Base-by-base conservation (phyloP, 2,888 invertebrate genomes). In the Chloroclystis v-ata region DNA sequence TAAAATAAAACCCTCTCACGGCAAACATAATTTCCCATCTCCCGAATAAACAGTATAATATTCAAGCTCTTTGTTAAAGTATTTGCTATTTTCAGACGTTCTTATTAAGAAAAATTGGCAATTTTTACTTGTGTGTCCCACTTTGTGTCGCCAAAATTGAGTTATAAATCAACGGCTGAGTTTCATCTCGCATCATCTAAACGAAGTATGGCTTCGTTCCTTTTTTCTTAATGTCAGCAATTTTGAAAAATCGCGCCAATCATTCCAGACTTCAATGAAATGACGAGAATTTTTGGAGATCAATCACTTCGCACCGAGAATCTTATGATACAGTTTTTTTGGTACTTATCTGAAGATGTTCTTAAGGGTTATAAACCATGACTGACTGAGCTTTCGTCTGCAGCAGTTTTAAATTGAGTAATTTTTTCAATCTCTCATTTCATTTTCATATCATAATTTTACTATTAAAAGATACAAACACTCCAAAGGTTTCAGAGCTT, bases 21-120 rank as follows among this genome's bases (percentile, higher is more conserved):
- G 35, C 20, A 40, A 46, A 40, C 37, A 35, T 47, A 47, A 46
- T 40, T 45, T 46, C 33, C 28, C 45, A 35, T 40, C 39, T 35
- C 40, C 26, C 28, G 28, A 45, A 45, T 40, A 46, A 46, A 45
- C 45, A 47, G 37, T 26, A 28, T 39, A 43, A 38, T 43, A 47
- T 43, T 40, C 35, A 16, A 43, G 43, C 25, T 37, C 25, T 46
- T 49, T 49, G 42, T 43, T 58, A 60, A 70, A 69, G 68, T 69
- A 67, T 61, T 49, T 47, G 48, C 49, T 46, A 69, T 78, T 74
- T 71, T 65, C 67, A 64, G 62, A 54, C 62, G 63, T 61, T 67
- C 67, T 82, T 83, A 84, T 83, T 81, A 84, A 80, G 81, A 86
- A 74, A 74, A 82, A 86, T 85, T 79, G 87, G 67, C 83, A 85